Evolutionary conservation across 2,888 invertebrate species (phyloP).

Genomic region (Tetragnatha montana): DNA sequence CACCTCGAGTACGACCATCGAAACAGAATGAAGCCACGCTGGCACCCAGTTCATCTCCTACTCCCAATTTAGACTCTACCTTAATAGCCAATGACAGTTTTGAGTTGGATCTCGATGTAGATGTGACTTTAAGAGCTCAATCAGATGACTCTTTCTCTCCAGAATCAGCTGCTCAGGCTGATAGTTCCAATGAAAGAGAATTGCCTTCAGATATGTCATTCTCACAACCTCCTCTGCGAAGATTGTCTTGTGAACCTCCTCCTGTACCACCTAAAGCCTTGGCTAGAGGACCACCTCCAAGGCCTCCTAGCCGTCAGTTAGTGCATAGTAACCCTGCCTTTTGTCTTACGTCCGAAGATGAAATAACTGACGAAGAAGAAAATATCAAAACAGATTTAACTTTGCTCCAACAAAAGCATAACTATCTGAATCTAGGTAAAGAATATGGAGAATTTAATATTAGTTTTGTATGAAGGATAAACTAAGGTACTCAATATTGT

Average conservation of each 20-base stretch:
- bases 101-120: conserved; percentile 68
- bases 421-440: conserved; percentile 58
- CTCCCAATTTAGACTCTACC: conserved; percentile 60
- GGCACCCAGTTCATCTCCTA: conserved; percentile 46
- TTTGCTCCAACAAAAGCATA: conserved; percentile 31
- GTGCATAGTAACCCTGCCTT: conserved; percentile 60
- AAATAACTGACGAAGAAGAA: conserved; percentile 55
- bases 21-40: conserved; percentile 53
- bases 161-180: conserved; percentile 25
- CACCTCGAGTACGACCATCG: conserved; percentile 59
- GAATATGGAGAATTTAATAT: conserved; percentile 69
- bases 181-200: conserved; percentile 58
- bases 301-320: conserved; percentile 68
- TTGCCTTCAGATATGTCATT: conserved; percentile 47
- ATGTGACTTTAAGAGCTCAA: conserved; percentile 64
- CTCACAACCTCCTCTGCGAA: conserved; percentile 48
- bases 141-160: conserved; percentile 68
- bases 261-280: conserved; percentile 85
- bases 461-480: conserved; percentile 61
- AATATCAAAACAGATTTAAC: conserved; percentile 25
- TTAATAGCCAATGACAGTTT: conserved; percentile 62
- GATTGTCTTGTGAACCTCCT: conserved; percentile 78
- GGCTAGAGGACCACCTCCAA: conserved; percentile 69
- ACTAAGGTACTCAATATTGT: background rate
- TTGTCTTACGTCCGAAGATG: conserved; percentile 67